Percentiles rank a stretch among this genome's conserved stretches.
Evolutionary conservation across 2,888 invertebrate species (phyloP).

Genomic region (Leptarthrus brevirostris): DNA sequence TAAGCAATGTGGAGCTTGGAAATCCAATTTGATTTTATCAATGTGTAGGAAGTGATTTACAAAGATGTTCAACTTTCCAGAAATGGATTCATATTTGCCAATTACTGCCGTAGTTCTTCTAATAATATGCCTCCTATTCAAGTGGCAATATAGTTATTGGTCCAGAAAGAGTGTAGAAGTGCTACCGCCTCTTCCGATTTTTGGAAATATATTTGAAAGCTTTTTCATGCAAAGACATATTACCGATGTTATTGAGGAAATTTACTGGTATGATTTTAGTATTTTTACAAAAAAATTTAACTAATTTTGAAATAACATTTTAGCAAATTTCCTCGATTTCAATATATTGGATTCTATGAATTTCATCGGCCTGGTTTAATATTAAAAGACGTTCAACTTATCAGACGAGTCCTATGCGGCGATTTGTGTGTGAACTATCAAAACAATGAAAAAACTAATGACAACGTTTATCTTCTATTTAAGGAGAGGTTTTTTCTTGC

Average conservation of each 20-base stretch:
- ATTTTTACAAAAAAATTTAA: not conserved
- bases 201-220: conserved; percentile 53
- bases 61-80: no score
- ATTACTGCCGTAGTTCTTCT: conserved; percentile 19
- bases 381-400: conserved; percentile 51
- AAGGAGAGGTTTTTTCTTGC: conserved; percentile 43
- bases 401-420: conserved; percentile 50
- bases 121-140: conserved; percentile 49
- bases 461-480: conserved; percentile 49
- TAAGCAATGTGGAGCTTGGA: no score
- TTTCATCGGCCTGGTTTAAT: conserved; percentile 52
- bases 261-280: conserved; percentile 50
- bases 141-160: conserved; percentile 54
- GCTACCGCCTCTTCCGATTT: conserved; percentile 52
- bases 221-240: conserved; percentile 54
- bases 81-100: conserved; percentile 15
- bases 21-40: no score
- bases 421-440: conserved; percentile 50
- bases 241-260: conserved; percentile 53
- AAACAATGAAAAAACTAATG: conserved; percentile 40
- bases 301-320: not conserved
- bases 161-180: conserved; percentile 47
- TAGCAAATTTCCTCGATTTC: conserved; percentile 51
- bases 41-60: no score
- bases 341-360: conserved; percentile 54